Conservation (phyloP, 2,113 vertebrate species). For the Camelus bactrianus region DNA sequence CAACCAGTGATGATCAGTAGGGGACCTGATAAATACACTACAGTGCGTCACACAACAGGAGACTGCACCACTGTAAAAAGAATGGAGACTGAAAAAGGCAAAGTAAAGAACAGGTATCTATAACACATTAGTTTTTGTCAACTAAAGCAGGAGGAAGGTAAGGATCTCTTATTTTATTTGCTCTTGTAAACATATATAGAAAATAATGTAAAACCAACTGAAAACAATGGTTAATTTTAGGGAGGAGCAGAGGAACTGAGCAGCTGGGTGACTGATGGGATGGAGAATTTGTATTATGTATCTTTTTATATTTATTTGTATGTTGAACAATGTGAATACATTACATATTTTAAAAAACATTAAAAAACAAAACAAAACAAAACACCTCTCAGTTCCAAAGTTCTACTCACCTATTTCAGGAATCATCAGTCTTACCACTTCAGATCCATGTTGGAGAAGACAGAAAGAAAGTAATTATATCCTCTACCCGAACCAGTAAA, state of each 20-base stretch:
- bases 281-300: background rate
- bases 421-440: conserved; percentile 57
- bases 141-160: background rate
- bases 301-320: background rate
- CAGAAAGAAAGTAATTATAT: conserved; percentile 60
- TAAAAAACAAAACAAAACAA: background rate
- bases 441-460: background rate
- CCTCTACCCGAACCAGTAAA: conserved; percentile 66
- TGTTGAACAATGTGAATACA: background rate
- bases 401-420: conserved; percentile 54
- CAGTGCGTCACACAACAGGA: accelerated
- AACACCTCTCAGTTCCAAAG: background rate
- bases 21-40: background rate
- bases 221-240: background rate
- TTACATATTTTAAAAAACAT: background rate
- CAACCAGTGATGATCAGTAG: background rate
- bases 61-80: background rate
- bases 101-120: background rate
- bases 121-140: background rate
- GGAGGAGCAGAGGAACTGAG: background rate
- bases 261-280: background rate
- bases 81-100: background rate
- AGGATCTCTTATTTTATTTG: background rate
- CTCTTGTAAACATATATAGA: background rate
- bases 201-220: background rate